Conservation (phyloP, 2,113 vertebrate species). For the Myotis lucifugus region DNA sequence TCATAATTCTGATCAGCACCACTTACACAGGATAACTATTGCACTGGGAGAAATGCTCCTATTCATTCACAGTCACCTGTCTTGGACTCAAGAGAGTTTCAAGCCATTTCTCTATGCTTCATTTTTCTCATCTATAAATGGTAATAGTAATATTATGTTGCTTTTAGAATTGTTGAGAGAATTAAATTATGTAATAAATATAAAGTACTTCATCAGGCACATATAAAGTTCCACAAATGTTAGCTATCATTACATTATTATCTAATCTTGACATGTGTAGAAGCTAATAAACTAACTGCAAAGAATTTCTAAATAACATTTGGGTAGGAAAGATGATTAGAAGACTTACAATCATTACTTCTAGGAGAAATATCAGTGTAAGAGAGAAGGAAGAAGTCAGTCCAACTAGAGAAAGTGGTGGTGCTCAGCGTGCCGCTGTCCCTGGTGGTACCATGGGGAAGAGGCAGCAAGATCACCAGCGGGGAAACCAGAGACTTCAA, state of each 20-base stretch:
- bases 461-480: background rate
- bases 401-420: background rate
- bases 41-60: background rate
- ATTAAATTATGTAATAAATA: background rate
- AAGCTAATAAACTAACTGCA: background rate
- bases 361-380: background rate
- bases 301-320: background rate
- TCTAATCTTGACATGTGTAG: background rate
- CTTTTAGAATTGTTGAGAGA: background rate
- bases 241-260: background rate
- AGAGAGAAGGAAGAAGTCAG: background rate
- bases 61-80: background rate
- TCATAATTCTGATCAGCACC: background rate
- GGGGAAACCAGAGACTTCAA: background rate
- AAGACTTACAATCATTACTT: background rate
- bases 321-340: background rate
- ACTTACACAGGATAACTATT: background rate
- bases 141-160: background rate
- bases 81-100: background rate
- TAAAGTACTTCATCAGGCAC: background rate
- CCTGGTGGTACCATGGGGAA: background rate
- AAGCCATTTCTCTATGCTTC: background rate
- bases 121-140: background rate
- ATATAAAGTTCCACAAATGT: background rate
- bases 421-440: background rate